phyloP scores from a whole-genome alignment of 2,888 invertebrate species.

The Anarsia innoxiella region DNA sequence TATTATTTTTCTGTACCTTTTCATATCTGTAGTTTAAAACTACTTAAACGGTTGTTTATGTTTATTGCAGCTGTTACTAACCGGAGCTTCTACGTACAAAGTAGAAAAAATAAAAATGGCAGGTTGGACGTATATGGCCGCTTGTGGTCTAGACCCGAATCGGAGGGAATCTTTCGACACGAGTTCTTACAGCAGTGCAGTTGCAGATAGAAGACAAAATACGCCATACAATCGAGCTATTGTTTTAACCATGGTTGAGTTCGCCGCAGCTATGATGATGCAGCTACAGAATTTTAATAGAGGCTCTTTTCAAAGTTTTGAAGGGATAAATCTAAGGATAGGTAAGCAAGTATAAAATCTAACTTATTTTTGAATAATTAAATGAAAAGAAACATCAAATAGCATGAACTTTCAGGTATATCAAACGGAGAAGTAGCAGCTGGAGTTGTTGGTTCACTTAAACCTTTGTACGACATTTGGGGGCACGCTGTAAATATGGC shows the following conservation, averaged over 20 bases:
- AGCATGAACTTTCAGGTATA: conserved; percentile 81
- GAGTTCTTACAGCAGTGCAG: conserved; percentile 20
- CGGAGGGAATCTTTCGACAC: conserved; percentile 74
- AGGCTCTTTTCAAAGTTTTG: conserved; percentile 75
- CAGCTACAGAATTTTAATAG: conserved; percentile 71
- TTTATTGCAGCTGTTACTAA: conserved; percentile 77
- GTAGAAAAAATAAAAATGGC: conserved; percentile 98
- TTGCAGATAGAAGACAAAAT: conserved; percentile 40
- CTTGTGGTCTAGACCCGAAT: conserved; percentile 89
- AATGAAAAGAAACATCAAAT: too few species aligned
- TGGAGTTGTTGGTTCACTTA: conserved; percentile 94
- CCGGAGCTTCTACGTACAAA: conserved; percentile 76
- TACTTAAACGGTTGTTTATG: too few species aligned
- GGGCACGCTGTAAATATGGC: conserved; percentile 98
- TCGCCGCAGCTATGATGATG: conserved; percentile 70
- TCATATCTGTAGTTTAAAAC: too few species aligned
- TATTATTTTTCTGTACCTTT: too few species aligned
- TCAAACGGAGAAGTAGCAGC: conserved; percentile 94
- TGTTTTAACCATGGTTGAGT: conserved; percentile 65
- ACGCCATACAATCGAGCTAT: conserved; percentile 55
- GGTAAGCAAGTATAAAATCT: conserved; percentile 59
- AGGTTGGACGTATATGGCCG: conserved; percentile 98
- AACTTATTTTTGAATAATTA: conserved; percentile 2
- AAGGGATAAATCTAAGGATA: conserved; percentile 81
- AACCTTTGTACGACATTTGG: conserved; percentile 97